Evolutionary conservation across 1,140 invertebrate genomes (phyloP), one percentile per base, ranked within the genome.

Genomic region (Cydia splendana): DNA sequence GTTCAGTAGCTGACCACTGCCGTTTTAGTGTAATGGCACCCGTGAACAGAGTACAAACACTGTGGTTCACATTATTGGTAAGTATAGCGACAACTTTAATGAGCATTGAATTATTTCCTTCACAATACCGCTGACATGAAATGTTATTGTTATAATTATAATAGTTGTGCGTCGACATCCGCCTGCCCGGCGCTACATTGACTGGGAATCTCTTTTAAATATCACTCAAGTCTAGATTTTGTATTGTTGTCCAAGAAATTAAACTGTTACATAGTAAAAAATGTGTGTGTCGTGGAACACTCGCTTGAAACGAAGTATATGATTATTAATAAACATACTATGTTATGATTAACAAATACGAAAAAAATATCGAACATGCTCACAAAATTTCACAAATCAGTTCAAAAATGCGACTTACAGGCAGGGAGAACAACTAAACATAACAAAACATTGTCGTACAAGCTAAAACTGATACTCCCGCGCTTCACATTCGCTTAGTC

Each of bases 11-110:
- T 71, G 45, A 75, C 18, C 71, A 78, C 62, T 71, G 77, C 77
- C 67, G 75, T 76, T 78, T 71, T 76, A 73, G 48, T 65, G 73
- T 76, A 65, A 76, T 38, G 53, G 73, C 69, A 24, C 67, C 79
- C 81, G 86, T 92, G 87, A 85, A 87, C 86, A 84, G 83, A 92
- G 90, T 92, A 92, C 90, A 92, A 88, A 82, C 77, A 78, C 80
- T 78, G 13, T 83, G 69, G 85, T 91, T 91, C 86, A 89, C 84
- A 74, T 80, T 85, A 78, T 82, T 82, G 87, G 85, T 91, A 91
- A 89, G 87, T 87, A 87, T 90, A 87, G 81, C 67, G 38, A 71
- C 67, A 38, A 45, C 1, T 71, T 45, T 45, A 45, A 71, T 71
- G 67, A 38, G 67, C 67, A 71, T 71, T 71, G 34, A 71, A 71